Conservation (phyloP, 2,888 invertebrate genomes). For the Buathra laborator region DNA sequence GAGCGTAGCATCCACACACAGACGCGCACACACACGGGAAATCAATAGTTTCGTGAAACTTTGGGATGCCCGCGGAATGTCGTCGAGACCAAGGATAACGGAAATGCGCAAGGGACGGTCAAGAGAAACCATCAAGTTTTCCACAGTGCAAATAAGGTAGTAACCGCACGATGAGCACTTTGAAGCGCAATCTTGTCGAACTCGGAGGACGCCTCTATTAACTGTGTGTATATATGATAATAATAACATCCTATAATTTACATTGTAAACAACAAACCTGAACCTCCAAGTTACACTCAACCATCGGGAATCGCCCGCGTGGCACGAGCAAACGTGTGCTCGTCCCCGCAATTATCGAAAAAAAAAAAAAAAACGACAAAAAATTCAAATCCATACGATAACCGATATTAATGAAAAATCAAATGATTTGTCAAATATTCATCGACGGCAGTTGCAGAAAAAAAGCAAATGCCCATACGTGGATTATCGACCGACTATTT, state of each 20-base stretch:
- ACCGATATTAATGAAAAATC: neutral
- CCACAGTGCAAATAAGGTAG: neutral
- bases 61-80: neutral
- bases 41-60: constrained; percentile 5
- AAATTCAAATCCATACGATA: neutral
- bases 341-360: too few species aligned
- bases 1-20: neutral
- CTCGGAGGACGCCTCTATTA: constrained; percentile 13
- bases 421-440: neutral
- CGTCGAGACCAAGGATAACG: neutral
- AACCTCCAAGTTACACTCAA: neutral
- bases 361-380: neutral
- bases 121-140: neutral
- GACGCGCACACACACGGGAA: neutral
- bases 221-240: constrained; percentile 43
- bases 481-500: neutral
- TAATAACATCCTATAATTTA: constrained; percentile 34
- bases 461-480: neutral
- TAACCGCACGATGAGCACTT: constrained; percentile 4
- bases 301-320: neutral
- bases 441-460: neutral
- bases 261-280: constrained; percentile 36
- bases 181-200: constrained; percentile 1
- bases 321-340: too few species aligned
- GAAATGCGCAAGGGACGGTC: neutral